Evolutionary conservation across 2,113 vertebrate genomes (phyloP).

Genomic region (Barbus barbus): DNA sequence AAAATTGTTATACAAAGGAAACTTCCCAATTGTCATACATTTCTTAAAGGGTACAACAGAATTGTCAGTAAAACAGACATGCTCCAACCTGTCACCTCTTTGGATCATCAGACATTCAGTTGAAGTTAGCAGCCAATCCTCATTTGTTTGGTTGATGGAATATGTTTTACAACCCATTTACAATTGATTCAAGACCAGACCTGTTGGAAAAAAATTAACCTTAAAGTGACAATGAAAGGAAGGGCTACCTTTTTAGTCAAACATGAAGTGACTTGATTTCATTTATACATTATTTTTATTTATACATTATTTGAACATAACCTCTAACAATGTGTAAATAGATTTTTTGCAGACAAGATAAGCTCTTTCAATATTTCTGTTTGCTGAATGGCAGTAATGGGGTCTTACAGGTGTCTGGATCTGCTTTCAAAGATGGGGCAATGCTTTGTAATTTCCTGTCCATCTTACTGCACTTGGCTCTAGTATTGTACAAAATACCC

Average conservation of each 20-base stretch:
- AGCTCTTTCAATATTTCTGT: neutral
- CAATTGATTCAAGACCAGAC: conserved; percentile 33
- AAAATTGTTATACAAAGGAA: neutral
- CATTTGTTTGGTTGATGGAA: neutral
- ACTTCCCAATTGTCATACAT: neutral
- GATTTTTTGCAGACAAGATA: neutral
- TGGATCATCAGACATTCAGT: neutral
- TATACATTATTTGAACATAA: neutral
- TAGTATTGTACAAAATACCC: conserved; percentile 7
- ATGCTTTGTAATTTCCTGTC: conserved; percentile 45
- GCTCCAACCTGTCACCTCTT: neutral
- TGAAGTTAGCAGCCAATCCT: neutral
- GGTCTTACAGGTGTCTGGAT: conserved; percentile 13
- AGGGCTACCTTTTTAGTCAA: neutral
- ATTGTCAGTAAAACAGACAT: neutral
- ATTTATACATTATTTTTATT: neutral
- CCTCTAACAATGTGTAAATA: neutral
- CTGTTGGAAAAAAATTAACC: neutral
- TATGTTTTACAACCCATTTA: neutral
- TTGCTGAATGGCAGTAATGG: neutral
- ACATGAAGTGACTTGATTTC: neutral
- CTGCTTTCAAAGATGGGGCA: conserved; percentile 7
- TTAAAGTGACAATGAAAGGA: conserved; percentile 3
- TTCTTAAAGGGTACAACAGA: neutral
- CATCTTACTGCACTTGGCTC: conserved; percentile 36